These are phyloP conservation scores for Pycnonotus jocosus DNA, from an alignment of 2,113 vertebrate genomes.

Conservation along the genomic window DNA sequence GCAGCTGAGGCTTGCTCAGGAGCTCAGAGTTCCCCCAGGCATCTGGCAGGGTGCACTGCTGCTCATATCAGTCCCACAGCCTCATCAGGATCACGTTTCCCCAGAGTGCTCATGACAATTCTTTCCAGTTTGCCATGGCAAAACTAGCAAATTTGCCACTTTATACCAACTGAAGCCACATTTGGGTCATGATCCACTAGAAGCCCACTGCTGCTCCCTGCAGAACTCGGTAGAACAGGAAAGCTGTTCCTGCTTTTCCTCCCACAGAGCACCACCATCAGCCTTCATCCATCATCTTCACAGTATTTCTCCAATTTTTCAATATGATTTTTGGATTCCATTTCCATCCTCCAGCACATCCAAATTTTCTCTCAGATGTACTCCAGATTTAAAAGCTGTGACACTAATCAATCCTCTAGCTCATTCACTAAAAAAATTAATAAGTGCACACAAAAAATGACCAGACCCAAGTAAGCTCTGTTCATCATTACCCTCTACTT, in stretches of 20 bases:
- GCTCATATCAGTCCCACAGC: background rate
- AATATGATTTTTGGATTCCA: background rate
- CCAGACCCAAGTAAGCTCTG: background rate
- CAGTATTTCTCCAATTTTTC: background rate
- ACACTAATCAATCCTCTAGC: background rate
- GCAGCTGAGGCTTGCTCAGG: background rate
- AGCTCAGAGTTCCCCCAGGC: background rate
- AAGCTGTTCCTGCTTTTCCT: background rate
- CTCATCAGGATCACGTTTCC: background rate
- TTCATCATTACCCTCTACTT: background rate
- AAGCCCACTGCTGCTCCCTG: background rate
- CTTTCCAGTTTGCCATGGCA: background rate
- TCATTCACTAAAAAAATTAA: background rate
- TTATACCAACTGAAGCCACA: background rate
- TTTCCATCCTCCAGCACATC: background rate
- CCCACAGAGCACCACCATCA: background rate
- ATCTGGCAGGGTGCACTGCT: background rate
- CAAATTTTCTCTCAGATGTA: background rate
- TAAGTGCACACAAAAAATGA: background rate
- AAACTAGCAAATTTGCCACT: background rate
- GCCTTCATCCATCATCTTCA: background rate
- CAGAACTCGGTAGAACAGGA: background rate
- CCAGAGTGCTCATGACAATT: no score
- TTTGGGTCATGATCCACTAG: background rate
- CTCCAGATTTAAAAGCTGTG: background rate